Evolutionary conservation across 2,113 vertebrate species (phyloP).

Genomic region (Danionella cerebrum): DNA sequence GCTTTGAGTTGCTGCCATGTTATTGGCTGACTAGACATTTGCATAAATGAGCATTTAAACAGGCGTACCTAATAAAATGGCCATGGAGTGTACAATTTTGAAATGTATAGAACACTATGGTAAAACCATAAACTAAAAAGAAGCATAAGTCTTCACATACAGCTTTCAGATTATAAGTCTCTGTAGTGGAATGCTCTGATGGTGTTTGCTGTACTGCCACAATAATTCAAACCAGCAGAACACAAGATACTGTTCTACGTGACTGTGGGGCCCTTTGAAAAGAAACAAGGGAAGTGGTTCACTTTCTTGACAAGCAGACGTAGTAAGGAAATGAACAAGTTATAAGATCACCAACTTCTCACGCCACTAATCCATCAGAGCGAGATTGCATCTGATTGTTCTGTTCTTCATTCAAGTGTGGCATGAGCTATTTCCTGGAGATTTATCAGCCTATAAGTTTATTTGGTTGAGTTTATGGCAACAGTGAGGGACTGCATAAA

Average conservation of each 20-base stretch:
- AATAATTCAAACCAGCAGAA: neutral
- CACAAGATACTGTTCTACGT: neutral
- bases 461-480: too few relatives aligned
- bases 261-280: neutral
- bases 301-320: neutral
- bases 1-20: too few relatives aligned
- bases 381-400: neutral
- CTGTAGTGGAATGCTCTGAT: neutral
- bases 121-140: too few relatives aligned
- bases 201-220: neutral
- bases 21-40: too few relatives aligned
- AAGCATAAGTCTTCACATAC: too few relatives aligned
- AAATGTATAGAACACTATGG: too few relatives aligned
- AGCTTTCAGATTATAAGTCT: neutral
- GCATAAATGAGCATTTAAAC: too few relatives aligned
- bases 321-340: neutral
- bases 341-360: neutral
- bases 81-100: too few relatives aligned
- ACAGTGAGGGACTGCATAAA: too few relatives aligned
- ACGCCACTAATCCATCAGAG: neutral
- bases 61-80: too few relatives aligned
- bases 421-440: neutral
- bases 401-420: neutral
- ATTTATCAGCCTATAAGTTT: too few relatives aligned
- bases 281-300: constrained; percentile 3